Evolutionary conservation across 2,797 vertebrate genomes (phyloP), one percentile per base, ranked within the genome.

Genomic region (Perodicticus potto): DNA sequence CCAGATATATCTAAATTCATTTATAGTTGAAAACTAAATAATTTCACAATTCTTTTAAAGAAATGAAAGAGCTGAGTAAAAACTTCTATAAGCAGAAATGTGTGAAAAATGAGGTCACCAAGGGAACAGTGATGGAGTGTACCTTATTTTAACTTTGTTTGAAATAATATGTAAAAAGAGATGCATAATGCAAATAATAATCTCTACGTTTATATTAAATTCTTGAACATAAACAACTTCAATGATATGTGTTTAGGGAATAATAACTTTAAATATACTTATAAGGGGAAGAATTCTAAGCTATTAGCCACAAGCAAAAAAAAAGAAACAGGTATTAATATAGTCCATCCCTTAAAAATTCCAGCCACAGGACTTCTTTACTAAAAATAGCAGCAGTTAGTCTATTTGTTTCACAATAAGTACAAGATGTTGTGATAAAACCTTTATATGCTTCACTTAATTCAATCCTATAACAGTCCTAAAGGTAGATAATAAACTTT

Each of bases 141-240:
- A 72, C 32, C 37, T 89, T 57, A 89, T 70, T 90, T 94, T 83
- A 96, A 93, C 86, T 89, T 93, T 87, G 78, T 70, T 97, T 90
- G 82, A 94, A 96, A 97, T 83, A 94, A 96, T 93, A 78, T 86
- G 40, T 86, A 65, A 94, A 89, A 93, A 77, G 23, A 91, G 25
- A 76, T 93, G 23, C 77, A 55, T 63, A 53, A 17, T 13, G 17
- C 43, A 96, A 94, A 72, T 12, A 70, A 53, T 55, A 57, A 63
- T 88, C 86, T 90, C 84, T 25, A 29, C 0, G 20, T 95, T 96
- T 89, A 92, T 90, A 67, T 85, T 77, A 93, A 90, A 94, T 61
- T 37, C 20, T 22, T 92, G 69, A 96, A 89, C 34, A 70, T 59
- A 78, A 91, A 93, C 72, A 89, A 78, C 20, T 82, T 93, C 82